Conservation (phyloP, 2,113 vertebrate genomes). For the Oceanodroma tethys region DNA sequence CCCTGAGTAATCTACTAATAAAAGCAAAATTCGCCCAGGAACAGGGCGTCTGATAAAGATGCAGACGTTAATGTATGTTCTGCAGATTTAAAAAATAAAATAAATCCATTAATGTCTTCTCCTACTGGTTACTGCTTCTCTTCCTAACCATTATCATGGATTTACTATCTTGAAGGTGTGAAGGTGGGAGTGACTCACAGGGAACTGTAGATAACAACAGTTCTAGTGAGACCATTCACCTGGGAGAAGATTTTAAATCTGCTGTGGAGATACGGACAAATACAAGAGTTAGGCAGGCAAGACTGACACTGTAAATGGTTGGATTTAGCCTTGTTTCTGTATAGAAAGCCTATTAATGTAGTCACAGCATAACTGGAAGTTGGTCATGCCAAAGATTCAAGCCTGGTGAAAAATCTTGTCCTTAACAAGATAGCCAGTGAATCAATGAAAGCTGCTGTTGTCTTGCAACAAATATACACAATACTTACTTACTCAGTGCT, state of each 20-base stretch:
- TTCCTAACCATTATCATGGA: not conserved
- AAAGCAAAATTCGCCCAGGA: not conserved
- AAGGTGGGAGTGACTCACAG: not conserved
- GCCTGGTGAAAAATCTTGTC: not conserved
- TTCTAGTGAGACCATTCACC: not conserved
- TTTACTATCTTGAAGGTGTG: not conserved
- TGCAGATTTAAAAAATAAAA: not conserved
- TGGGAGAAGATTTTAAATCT: not conserved
- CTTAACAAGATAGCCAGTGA: not conserved
- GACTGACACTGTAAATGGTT: not conserved
- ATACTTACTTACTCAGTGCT: not conserved
- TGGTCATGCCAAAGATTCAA: constrained; percentile 2
- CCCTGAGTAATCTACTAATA: not conserved
- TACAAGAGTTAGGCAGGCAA: not conserved
- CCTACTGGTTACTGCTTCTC: not conserved
- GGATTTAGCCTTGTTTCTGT: not conserved
- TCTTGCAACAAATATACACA: not conserved
- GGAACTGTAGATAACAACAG: not conserved
- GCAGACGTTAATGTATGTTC: not conserved
- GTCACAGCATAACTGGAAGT: constrained; percentile 20
- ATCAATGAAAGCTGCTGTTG: not conserved
- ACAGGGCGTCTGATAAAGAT: not conserved
- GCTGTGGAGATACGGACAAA: not conserved
- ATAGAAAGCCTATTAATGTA: not conserved
- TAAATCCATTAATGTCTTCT: not conserved